Conservation (phyloP, 2,888 invertebrate species). For the Ditula angustiorana region DNA sequence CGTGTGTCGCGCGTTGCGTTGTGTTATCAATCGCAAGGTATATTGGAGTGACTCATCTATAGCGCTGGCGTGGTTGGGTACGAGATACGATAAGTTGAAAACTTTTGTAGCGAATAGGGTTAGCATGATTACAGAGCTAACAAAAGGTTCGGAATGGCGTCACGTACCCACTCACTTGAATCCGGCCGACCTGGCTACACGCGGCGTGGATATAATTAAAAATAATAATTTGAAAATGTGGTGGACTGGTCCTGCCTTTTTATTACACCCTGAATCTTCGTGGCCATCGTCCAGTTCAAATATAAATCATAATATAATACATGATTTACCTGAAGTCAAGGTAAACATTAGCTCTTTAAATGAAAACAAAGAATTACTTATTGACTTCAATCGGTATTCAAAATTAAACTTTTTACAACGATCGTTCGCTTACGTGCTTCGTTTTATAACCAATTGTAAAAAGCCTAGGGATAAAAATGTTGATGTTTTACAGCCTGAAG, state of each 20-base stretch:
- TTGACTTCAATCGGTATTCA: neutral
- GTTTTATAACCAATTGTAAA: neutral
- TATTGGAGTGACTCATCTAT: too few relatives aligned
- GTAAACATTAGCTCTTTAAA: too few relatives aligned
- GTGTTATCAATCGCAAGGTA: neutral
- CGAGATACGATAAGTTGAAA: neutral
- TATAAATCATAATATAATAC: too few relatives aligned
- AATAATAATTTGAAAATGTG: too few relatives aligned
- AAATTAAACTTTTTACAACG: neutral
- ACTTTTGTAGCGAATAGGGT: constrained; percentile 1
- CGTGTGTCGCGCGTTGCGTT: neutral
- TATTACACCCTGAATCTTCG: too few relatives aligned
- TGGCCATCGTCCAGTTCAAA: neutral
- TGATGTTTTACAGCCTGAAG: too few relatives aligned
- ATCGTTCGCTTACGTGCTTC: too few relatives aligned
- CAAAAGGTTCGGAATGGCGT: neutral
- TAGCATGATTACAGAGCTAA: too few relatives aligned
- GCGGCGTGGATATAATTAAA: neutral
- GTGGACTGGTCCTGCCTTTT: too few relatives aligned
- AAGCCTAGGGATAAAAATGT: neutral
- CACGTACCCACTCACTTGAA: neutral
- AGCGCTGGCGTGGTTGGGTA: too few relatives aligned
- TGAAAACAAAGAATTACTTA: neutral
- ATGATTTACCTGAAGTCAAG: too few relatives aligned
- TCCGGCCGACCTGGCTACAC: neutral